Evolutionary conservation across 2,888 invertebrate genomes (phyloP), one percentile per base, ranked within the genome.

Genomic region (Synergus umbraculus): DNA sequence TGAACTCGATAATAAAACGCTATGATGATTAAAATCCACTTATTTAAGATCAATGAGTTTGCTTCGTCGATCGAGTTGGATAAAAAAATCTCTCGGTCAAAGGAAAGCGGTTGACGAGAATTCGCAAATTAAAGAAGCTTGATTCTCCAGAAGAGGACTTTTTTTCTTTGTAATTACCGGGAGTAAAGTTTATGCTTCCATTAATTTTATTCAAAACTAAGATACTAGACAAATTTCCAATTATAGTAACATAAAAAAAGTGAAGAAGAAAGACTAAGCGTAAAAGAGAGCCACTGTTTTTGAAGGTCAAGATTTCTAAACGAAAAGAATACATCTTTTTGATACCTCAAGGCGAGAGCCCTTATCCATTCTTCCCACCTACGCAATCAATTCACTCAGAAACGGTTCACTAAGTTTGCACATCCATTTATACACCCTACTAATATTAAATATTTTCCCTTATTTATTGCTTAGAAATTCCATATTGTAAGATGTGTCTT

Each of bases 401-500:
- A 80, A 76, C 41, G 43, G 65, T 77, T 81, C 76, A 76, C 29
- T 49, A 64, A 73, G 29, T 73, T 73, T 73, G 41, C 73, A 54
- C 54, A 73, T 79, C 78, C 81, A 78, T 83, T 83, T 79, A 77
- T 81, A 84, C 80, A 82, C 77, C 79, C 82, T 84, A 83, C 79
- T 79, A 79, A 81, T 81, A 77, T 82, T 81, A 79, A 76, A 44
- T 49, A 77, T 44, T 63, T 77, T 78, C 81, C 78, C 29, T 54
- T 77, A 44, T 81, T 91, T 91, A 92, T 92, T 91, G 92, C 91
- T 92, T 92, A 91, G 86, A 90, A 90, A 91, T 91, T 91, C 89
- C 91, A 88, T 91, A 90, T 90, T 86, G 86, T 88, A 88, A 88
- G 87, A 88, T 87, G 85, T 86, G 85, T 84, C 84, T 78, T 64